Evolutionary conservation across 2,113 vertebrate species (phyloP).

Genomic region (Phasianus colchicus): DNA sequence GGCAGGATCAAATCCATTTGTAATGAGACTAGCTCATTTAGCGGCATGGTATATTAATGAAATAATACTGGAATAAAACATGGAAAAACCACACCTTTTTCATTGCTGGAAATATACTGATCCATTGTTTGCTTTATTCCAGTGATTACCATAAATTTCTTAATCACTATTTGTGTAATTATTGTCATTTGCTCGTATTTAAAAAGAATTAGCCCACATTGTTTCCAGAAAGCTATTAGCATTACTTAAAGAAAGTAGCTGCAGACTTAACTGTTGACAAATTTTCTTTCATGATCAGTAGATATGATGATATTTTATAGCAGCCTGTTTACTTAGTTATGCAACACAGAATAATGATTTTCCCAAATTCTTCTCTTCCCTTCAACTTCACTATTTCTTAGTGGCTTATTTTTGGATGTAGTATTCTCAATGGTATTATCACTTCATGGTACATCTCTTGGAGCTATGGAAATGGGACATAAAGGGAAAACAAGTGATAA

Average conservation of each 20-base stretch:
- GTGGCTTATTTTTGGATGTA: not conserved
- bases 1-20: not conserved
- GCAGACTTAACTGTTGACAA: not conserved
- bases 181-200: slow-evolving; percentile 37
- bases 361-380: not conserved
- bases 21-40: not conserved
- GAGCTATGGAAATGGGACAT: not conserved
- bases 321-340: not conserved
- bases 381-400: not conserved
- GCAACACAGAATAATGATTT: not conserved
- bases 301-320: not conserved
- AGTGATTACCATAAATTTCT: slow-evolving; percentile 34
- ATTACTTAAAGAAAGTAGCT: not conserved
- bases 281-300: not conserved
- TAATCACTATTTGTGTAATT: slow-evolving; percentile 50
- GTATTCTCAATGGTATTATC: not conserved
- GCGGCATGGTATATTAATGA: not conserved
- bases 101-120: slow-evolving; percentile 14
- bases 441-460: not conserved
- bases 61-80: not conserved
- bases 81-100: not conserved
- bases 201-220: slow-evolving; percentile 28
- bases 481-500: not conserved
- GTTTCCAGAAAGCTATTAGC: slow-evolving; percentile 23
- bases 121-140: slow-evolving; percentile 8